Evolutionary conservation across 2,113 vertebrate genomes (phyloP), one percentile per base, ranked within the genome.

Genomic region (Osmerus eperlanus): DNA sequence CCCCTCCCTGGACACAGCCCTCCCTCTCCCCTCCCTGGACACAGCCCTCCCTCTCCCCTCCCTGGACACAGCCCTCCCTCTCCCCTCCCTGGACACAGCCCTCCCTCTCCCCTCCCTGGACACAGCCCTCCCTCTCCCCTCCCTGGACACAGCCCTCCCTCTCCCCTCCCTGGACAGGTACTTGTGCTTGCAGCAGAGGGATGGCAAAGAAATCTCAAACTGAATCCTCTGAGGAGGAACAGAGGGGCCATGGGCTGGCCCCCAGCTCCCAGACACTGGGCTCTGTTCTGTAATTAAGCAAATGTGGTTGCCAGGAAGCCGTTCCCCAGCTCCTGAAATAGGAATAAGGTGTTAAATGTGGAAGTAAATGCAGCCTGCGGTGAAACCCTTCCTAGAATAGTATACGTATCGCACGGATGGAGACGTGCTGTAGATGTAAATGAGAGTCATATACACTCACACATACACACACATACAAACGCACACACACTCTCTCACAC

Each of bases 251-350:
- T 64, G 8, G 2, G 2, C 23, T 12, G 25, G 13, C 11, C 28
- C 23, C 60, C 29, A 16, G 62, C 29, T 64, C 29, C 62, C 62
- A 64, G 62, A 64, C 62, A 29, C 60, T 28, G 32, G 60, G 78
- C 77, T 83, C 79, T 81, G 16, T n/a, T 68, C 76, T 85, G 81
- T 84, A 84, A 89, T 89, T 87, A 87, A 82, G 70, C 73, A 84
- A 88, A 83, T 83, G 81, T 78, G 67, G 81, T 81, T 83, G 81
- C 71, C 71, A 71, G 66, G 81, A 84, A 73, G 29, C 65, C 73
- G 81, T 85, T 83, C 81, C 76, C 1, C 55, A 83, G 82, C 83
- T 85, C 77, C 70, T 51, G 52, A 80, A 84, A 88, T 73, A 86
- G 75, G 71, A 73, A 60, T 66, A 78, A 81, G 78, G 81, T 88